Base-by-base conservation (phyloP, 2,888 invertebrate species). In the Nematopogon swammerdamellus region DNA sequence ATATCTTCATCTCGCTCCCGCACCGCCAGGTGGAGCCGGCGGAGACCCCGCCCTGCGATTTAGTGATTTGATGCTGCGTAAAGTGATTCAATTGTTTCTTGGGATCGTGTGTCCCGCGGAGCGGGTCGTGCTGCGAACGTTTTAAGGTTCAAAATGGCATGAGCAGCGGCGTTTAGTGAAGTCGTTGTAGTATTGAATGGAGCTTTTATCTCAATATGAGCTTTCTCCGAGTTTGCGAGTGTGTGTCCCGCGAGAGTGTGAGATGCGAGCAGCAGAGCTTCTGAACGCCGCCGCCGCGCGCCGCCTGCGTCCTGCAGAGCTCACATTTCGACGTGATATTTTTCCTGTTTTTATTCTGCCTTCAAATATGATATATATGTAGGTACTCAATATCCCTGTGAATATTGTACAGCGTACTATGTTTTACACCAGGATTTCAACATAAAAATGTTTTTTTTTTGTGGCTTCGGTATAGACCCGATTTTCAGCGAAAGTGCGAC, bases 11-110 rank as follows among this genome's bases (percentile, higher is more conserved):
- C 36, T 14, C 36, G 36, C 14, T 36, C 36, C 6, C 36, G 8
- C 36, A 3, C 56, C 56, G 64, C 57, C 72, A 59, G 69, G 72
- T 63, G 76, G 79, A 75, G 76, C 73, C 76, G 70, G 71, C 63
- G 67, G 68, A 68, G 64, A 76, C 79, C 69, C 79, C 79, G 79
- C 79, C 79, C 79, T 73, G 76, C 71, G 79, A 79, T 79, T 79
- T 77, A 79, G 79, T 77, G 79, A 79, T 79, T 79, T 79, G 79
- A 79, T 79, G 79, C 79, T 77, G 79, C 76, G 77, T 79, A 74
- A 79, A 79, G 77, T 79, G 79, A 79, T 79, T 79, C 79, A 79
- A 79, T 79, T 77, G 76, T 76, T 72, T 65, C 68, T 62, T 60
- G 63, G 63, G 60, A 57, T 64, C 60, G 60, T 58, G 60, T 65